These are phyloP conservation scores for Boloria euphrosyne DNA, from an alignment of 2,888 invertebrate species.

Conservation along the genomic window DNA sequence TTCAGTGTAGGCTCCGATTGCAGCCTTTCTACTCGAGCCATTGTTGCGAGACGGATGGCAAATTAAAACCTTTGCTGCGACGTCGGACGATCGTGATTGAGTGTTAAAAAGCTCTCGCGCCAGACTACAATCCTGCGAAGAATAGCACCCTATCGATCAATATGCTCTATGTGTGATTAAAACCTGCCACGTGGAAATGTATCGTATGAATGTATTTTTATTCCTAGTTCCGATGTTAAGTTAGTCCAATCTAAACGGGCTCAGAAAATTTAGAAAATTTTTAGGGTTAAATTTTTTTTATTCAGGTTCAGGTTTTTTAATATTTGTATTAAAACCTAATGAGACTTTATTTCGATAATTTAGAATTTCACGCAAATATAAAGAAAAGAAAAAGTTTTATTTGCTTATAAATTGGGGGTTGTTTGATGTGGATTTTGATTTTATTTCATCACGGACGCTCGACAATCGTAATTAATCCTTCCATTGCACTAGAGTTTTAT, in stretches of 20 bases:
- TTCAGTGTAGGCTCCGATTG: slow-evolving; percentile 38
- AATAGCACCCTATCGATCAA: slow-evolving; percentile 53
- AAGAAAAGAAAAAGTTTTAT: slow-evolving; percentile 6
- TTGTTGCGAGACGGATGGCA: slow-evolving; percentile 73
- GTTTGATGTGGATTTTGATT: slow-evolving; percentile 17
- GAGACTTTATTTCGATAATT: not conserved
- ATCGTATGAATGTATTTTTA: slow-evolving; percentile 17
- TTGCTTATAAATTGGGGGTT: slow-evolving; percentile 3
- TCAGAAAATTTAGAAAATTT: not conserved
- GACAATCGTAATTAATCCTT: slow-evolving; percentile 37
- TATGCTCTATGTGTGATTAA: slow-evolving; percentile 44
- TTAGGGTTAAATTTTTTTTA: too few relatives aligned
- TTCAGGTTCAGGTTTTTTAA: too few relatives aligned
- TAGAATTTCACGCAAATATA: slow-evolving; percentile 8
- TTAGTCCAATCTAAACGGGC: not conserved
- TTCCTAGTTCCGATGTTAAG: slow-evolving; percentile 5
- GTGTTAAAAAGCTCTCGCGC: slow-evolving; percentile 71
- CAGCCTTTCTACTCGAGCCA: slow-evolving; percentile 42
- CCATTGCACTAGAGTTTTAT: slow-evolving; percentile 36
- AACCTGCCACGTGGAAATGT: slow-evolving; percentile 37
- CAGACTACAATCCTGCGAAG: slow-evolving; percentile 63
- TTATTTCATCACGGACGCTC: slow-evolving; percentile 20
- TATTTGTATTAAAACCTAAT: too few relatives aligned
- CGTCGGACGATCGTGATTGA: slow-evolving; percentile 64
- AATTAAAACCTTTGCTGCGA: slow-evolving; percentile 63